Evolutionary conservation across 2,797 vertebrate genomes (phyloP), one percentile per base, ranked within the genome.

Genomic region (Periparus ater): DNA sequence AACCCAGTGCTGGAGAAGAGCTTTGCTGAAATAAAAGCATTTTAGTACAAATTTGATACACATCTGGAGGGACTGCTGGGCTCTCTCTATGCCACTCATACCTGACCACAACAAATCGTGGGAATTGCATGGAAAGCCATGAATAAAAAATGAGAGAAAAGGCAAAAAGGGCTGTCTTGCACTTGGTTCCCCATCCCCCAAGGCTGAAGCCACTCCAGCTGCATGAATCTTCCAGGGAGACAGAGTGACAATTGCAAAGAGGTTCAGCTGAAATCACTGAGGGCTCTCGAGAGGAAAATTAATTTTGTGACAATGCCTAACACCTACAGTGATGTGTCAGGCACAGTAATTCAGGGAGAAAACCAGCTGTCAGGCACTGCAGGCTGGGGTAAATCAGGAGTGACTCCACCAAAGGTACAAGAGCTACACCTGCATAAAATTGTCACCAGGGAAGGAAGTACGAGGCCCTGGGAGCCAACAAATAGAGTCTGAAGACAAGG

Each of bases 211-310:
- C 12, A 70, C 70, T n/a, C 76, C 82, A 57, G 85, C 9, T 1
- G 17, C 58, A 66, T 50, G 42, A 94, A 93, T 93, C 62, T 84
- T 88, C 32, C 63, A 80, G 82, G 16, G 19, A 89, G 85, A 66
- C 76, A 81, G 75, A 91, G 51, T 0, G 0, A 77, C 88, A 77
- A 77, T 13, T 82, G 67, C 74, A 72, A 6, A 7, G 26, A 82
- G 70, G 45, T 87, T 92, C 74, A 92, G 67, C 67, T 93, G 79
- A 93, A 95, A 90, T 84, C 80, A 95, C 70, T n/a, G 58, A 82
- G 71, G 60, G 63, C 70, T 91, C 92, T 93, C 10, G 0, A 79
- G 85, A 88, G 76, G 91, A 93, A 96, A 96, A 94, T 91, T 84
- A 90, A 92, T 92, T 93, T 92, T 63, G 66, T 89, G 88, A 88